Conservation (phyloP, 2,888 invertebrate genomes). For the Panopea generosa region DNA sequence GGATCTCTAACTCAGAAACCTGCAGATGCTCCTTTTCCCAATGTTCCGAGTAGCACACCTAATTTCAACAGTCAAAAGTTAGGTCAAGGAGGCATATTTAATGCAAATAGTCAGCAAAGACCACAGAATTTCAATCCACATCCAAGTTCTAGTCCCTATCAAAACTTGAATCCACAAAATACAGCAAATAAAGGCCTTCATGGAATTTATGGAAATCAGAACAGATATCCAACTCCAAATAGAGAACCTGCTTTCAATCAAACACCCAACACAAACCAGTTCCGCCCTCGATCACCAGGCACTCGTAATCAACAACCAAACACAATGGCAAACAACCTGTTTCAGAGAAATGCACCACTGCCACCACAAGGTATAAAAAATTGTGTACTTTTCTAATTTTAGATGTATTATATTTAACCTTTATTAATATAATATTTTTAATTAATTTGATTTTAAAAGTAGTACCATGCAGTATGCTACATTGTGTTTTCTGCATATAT, state of each 20-base stretch:
- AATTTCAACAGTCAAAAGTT: slow-evolving; percentile 7
- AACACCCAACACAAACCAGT: slow-evolving; percentile 39
- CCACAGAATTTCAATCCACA: slow-evolving; percentile 57
- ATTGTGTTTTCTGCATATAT: too few relatives aligned
- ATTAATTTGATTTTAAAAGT: too few relatives aligned
- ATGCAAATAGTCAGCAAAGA: slow-evolving; percentile 12
- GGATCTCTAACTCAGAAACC: slow-evolving; percentile 16
- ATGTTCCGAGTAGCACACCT: background rate
- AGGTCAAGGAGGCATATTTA: slow-evolving; percentile 20
- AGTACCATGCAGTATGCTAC: too few relatives aligned
- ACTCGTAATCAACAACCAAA: slow-evolving; percentile 29
- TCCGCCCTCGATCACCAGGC: slow-evolving; percentile 47
- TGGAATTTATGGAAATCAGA: slow-evolving; percentile 50
- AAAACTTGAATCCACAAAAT: slow-evolving; percentile 43
- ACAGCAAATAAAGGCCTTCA: slow-evolving; percentile 38
- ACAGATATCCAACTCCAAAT: slow-evolving; percentile 32
- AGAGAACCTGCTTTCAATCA: slow-evolving; percentile 38
- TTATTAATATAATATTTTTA: too few relatives aligned
- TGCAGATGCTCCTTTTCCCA: slow-evolving; percentile 19
- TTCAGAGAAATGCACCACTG: slow-evolving; percentile 43
- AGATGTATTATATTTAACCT: background rate
- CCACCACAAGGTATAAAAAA: slow-evolving; percentile 7
- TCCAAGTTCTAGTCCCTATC: slow-evolving; percentile 48
- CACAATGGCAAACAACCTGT: slow-evolving; percentile 25
- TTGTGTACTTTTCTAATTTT: background rate